phyloP scores from a whole-genome alignment of 2,113 vertebrate genomes.

The Corythornis madagascariensis region DNA sequence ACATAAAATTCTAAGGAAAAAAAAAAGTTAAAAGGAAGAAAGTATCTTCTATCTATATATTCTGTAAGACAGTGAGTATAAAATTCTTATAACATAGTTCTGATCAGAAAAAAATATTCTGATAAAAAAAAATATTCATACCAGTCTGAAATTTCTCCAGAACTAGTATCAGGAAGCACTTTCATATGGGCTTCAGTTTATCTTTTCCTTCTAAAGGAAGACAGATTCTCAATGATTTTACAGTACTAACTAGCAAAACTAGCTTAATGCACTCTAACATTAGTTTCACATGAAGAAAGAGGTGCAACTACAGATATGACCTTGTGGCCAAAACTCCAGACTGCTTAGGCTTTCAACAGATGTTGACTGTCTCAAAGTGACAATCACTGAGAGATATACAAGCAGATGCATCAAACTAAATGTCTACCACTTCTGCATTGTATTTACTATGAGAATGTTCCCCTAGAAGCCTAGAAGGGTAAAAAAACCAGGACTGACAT shows the following conservation, averaged over 20 bases:
- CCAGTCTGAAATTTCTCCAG: not conserved
- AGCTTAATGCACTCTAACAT: not conserved
- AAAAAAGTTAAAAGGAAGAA: not conserved
- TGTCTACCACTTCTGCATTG: not conserved
- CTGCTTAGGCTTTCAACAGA: not conserved
- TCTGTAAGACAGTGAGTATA: not conserved
- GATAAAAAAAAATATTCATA: not conserved
- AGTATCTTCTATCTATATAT: too few species aligned
- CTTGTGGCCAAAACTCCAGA: not conserved
- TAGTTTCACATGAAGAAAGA: not conserved
- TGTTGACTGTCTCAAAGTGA: not conserved
- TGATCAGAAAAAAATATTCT: not conserved
- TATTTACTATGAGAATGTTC: not conserved
- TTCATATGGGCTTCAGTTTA: not conserved
- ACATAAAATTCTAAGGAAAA: not conserved
- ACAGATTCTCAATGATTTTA: not conserved
- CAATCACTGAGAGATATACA: not conserved
- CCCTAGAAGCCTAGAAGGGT: not conserved
- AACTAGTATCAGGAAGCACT: not conserved
- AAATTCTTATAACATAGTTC: not conserved
- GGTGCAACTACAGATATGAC: not conserved
- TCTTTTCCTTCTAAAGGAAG: not conserved
- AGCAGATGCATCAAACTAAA: not conserved
- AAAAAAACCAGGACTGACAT: not conserved
- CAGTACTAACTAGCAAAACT: not conserved